Percentiles rank a stretch among this genome's conserved stretches.
Evolutionary conservation across 2,888 invertebrate genomes (phyloP).

Genomic region (Agrilus mali): DNA sequence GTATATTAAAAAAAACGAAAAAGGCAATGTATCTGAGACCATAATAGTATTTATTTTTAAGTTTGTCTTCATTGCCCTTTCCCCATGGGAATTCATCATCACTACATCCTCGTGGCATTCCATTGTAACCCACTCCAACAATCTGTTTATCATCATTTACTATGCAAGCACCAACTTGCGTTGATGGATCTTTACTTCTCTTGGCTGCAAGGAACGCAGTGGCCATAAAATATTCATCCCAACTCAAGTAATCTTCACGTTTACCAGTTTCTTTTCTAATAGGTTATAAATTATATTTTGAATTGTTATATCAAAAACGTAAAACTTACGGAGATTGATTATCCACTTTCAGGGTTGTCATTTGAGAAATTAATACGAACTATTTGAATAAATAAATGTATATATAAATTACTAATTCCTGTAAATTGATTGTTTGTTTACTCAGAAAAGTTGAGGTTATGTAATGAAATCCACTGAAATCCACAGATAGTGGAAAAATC

Average conservation of each 20-base stretch:
- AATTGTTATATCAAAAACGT: too few species aligned
- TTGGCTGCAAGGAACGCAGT: slow-evolving; percentile 80
- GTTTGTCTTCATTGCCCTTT: slow-evolving; percentile 44
- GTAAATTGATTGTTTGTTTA: too few species aligned
- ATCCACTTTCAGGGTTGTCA: too few species aligned
- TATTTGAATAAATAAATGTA: too few species aligned
- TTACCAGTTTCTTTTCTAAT: slow-evolving; percentile 31
- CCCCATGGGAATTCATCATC: slow-evolving; percentile 89
- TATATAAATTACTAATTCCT: too few species aligned
- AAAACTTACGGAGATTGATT: too few species aligned
- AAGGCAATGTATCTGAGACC: slow-evolving; percentile 38
- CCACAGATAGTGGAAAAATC: too few species aligned
- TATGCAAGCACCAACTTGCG: slow-evolving; percentile 93
- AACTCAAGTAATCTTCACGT: slow-evolving; percentile 57
- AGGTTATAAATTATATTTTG: too few species aligned
- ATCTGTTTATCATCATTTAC: slow-evolving; percentile 78
- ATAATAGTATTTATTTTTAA: slow-evolving; percentile 75
- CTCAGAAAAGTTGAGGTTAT: too few species aligned
- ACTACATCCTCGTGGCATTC: slow-evolving; percentile 82
- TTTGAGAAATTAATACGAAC: too few species aligned
- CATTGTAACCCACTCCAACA: slow-evolving; percentile 93
- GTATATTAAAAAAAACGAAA: slow-evolving; percentile 8
- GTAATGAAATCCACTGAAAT: too few species aligned
- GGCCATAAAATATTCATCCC: slow-evolving; percentile 96
- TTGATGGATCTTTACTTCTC: slow-evolving; percentile 87